Percentiles rank a stretch among this genome's conserved stretches.
Conservation (phyloP, 2,113 vertebrate species). For the Ameiurus melas region DNA sequence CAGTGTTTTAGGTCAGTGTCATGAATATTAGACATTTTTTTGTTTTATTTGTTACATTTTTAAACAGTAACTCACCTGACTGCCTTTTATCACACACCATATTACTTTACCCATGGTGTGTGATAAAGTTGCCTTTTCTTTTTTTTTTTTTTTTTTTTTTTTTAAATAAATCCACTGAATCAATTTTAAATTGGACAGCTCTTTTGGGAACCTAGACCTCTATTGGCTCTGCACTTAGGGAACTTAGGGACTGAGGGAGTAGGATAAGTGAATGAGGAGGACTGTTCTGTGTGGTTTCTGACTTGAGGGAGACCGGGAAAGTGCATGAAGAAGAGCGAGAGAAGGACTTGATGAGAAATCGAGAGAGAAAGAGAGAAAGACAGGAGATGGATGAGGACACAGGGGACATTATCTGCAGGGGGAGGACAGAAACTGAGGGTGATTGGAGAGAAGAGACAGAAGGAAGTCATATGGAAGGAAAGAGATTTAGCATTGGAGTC, state of each 20-base stretch:
- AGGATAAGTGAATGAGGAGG: conserved; percentile 22
- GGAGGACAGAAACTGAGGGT: not conserved
- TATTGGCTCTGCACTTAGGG: conserved; percentile 16
- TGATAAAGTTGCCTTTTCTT: not conserved
- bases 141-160: not conserved
- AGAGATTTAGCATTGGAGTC: not conserved
- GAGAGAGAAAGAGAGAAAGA: conserved; percentile 50
- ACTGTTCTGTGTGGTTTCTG: conserved; percentile 22
- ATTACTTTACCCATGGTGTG: not conserved
- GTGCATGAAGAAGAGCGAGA: conserved; percentile 27
- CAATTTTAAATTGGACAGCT: conserved; percentile 2
- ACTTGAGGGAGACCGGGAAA: conserved; percentile 17
- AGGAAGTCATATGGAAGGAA: not conserved
- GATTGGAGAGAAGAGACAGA: not conserved
- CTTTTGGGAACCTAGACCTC: conserved; percentile 9
- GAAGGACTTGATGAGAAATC: conserved; percentile 38
- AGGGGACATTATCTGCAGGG: conserved; percentile 10
- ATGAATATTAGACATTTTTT: not conserved
- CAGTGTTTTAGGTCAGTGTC: not conserved
- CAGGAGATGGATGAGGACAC: conserved; percentile 38
- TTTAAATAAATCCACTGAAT: conserved; percentile 13
- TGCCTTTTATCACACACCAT: not conserved
- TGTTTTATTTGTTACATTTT: not conserved
- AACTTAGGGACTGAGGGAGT: conserved; percentile 21
- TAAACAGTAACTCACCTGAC: not conserved